Percentiles rank a stretch among this genome's conserved stretches.
Conservation (phyloP, 1,140 invertebrate genomes). For the Rhyzopertha dominica region DNA sequence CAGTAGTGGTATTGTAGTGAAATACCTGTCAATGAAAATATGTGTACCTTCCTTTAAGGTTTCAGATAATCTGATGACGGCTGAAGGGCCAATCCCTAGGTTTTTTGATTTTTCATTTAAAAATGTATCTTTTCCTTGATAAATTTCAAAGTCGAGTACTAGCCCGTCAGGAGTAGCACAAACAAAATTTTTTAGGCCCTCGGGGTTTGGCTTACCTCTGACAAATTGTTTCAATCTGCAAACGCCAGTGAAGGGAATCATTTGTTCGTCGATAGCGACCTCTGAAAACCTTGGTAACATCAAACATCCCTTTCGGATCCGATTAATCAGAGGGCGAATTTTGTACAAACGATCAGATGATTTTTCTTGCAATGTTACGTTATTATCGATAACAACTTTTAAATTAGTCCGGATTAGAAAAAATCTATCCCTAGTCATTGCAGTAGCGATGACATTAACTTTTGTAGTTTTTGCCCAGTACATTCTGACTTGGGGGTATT, state of each 20-base stretch:
- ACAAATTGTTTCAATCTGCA: conserved; percentile 22
- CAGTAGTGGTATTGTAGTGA: conserved; percentile 12
- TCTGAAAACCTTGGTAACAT: conserved; percentile 5
- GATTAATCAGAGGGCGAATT: conserved; percentile 8
- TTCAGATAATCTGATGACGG: too few species aligned
- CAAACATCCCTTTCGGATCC: conserved; percentile 13
- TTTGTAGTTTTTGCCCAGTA: conserved; percentile 13
- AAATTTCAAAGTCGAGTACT: conserved; percentile 18
- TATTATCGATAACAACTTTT: background rate
- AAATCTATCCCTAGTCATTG: background rate
- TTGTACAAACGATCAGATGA: conserved; percentile 7
- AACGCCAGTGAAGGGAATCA: conserved; percentile 18
- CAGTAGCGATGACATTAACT: background rate
- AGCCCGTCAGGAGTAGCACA: conserved; percentile 15
- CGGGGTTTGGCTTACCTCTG: conserved; percentile 21
- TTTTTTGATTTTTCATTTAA: conserved; percentile 7
- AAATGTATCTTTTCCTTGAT: too few species aligned
- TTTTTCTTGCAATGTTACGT: background rate
- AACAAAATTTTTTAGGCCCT: conserved; percentile 18
- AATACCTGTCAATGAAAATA: conserved; percentile 14
- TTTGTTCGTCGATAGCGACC: conserved; percentile 21
- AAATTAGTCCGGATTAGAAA: background rate
- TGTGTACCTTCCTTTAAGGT: conserved; percentile 11
- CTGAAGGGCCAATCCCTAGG: conserved; percentile 9
- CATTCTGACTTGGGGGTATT: conserved; percentile 22